A percentile compares a stretch with the other conserved stretches of the same genome.
Evolutionary conservation across 2,113 vertebrate species (phyloP).

Genomic region (Centropus unirufus): DNA sequence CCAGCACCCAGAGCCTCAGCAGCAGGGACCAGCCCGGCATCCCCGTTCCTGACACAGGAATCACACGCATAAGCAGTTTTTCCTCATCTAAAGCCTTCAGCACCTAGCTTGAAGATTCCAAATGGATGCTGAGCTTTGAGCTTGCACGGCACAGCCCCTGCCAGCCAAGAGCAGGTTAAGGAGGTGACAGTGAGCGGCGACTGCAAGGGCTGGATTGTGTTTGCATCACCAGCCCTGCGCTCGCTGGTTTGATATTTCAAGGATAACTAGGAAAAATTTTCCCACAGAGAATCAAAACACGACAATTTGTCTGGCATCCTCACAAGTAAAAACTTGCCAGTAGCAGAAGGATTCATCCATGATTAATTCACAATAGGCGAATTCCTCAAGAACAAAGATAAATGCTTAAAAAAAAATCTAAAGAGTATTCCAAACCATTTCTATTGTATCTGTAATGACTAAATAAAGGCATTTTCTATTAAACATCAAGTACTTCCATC

Average conservation of each 20-base stretch:
- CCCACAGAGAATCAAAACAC: conserved; percentile 48
- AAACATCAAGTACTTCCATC: not conserved
- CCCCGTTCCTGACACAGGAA: accelerated
- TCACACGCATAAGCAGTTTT: not conserved
- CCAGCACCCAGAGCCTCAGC: accelerated
- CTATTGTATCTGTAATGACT: not conserved
- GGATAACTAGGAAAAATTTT: conserved; percentile 29
- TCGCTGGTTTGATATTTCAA: not conserved
- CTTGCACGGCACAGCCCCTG: not conserved
- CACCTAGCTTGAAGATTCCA: not conserved
- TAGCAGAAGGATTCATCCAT: conserved; percentile 20
- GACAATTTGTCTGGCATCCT: conserved; percentile 33
- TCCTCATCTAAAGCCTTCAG: not conserved
- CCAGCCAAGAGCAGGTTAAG: not conserved
- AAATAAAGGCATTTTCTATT: not conserved
- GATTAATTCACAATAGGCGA: conserved; percentile 4
- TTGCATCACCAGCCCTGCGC: not conserved
- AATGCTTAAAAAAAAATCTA: not conserved
- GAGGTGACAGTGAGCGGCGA: not conserved
- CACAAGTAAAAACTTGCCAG: conserved; percentile 47
- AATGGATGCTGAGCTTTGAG: not conserved
- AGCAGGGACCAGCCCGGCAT: not conserved
- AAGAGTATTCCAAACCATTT: not conserved
- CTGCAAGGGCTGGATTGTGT: not conserved
- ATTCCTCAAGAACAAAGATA: conserved; percentile 23